Evolutionary conservation across 2,888 invertebrate species (phyloP).

Genomic region (Heterodera filipjevi): DNA sequence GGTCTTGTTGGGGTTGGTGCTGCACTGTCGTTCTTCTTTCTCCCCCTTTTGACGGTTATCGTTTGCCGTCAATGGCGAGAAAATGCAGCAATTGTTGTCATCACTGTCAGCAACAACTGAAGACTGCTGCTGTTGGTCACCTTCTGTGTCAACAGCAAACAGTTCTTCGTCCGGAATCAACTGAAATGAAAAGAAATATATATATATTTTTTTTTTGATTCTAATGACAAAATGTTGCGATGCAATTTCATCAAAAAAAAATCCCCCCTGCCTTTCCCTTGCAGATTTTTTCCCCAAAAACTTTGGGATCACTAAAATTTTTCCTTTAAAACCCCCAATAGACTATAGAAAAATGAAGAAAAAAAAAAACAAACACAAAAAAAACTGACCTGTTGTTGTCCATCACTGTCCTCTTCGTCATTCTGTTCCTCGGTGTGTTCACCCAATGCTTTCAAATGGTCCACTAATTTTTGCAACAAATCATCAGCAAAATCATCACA

Average conservation of each 20-base stretch:
- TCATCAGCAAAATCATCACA: slow-evolving; percentile 20
- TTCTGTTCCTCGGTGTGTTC: slow-evolving; percentile 4
- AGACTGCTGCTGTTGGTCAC: background rate
- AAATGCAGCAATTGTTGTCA: too few relatives aligned
- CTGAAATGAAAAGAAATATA: slow-evolving; percentile 6
- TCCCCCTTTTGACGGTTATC: too few relatives aligned
- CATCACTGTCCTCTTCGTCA: background rate
- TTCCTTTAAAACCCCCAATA: too few relatives aligned
- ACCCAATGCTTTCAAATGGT: slow-evolving; percentile 19
- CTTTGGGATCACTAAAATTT: background rate
- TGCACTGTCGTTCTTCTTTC: background rate
- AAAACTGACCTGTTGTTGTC: too few relatives aligned
- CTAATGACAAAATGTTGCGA: background rate
- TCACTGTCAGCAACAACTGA: too few relatives aligned
- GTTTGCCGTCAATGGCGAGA: too few relatives aligned
- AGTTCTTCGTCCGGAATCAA: slow-evolving; percentile 18
- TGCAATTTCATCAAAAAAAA: too few relatives aligned
- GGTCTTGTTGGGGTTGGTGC: background rate
- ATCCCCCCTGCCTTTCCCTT: too few relatives aligned
- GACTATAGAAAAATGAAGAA: too few relatives aligned
- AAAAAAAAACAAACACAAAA: too few relatives aligned
- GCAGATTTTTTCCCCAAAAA: too few relatives aligned
- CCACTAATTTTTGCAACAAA: background rate
- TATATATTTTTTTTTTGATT: background rate
- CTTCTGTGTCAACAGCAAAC: slow-evolving; percentile 21